Conservation (phyloP, 2,888 invertebrate genomes). For the Bombylius major region DNA sequence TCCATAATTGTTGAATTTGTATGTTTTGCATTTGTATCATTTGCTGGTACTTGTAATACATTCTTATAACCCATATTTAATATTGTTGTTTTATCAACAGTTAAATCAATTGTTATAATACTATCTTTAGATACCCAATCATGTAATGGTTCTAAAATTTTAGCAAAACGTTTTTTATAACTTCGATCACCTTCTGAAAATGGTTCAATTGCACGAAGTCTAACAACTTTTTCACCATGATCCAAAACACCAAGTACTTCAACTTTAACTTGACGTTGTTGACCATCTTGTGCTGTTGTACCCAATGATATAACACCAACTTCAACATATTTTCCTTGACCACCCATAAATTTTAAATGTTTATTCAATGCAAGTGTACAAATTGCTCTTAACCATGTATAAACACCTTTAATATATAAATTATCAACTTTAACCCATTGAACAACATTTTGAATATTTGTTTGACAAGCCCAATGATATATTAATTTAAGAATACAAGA, state of each 20-base stretch:
- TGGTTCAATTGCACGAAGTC: conserved; percentile 73
- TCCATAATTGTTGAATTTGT: conserved; percentile 74
- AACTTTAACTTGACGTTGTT: conserved; percentile 68
- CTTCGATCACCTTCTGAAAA: conserved; percentile 64
- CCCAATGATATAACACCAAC: conserved; percentile 78
- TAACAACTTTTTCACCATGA: conserved; percentile 55
- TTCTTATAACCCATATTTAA: conserved; percentile 66
- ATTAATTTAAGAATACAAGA: conserved; percentile 69
- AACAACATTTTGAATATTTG: conserved; percentile 75
- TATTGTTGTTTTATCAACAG: conserved; percentile 69
- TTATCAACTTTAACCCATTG: conserved; percentile 78
- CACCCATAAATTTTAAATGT: conserved; percentile 61
- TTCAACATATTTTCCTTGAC: conserved; percentile 56
- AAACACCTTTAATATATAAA: conserved; percentile 51
- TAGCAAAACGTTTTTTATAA: conserved; percentile 67
- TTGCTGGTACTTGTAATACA: conserved; percentile 49
- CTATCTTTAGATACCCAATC: conserved; percentile 71
- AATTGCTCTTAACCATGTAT: conserved; percentile 58
- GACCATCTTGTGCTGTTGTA: conserved; percentile 68
- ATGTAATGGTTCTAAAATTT: conserved; percentile 65
- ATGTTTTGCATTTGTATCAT: conserved; percentile 39
- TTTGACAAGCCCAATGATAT: conserved; percentile 87
- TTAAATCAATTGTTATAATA: conserved; percentile 65
- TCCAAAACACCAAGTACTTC: conserved; percentile 78
- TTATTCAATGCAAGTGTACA: conserved; percentile 72